Percentiles rank a stretch among this genome's conserved stretches.
phyloP scores from a whole-genome alignment of 1,140 invertebrate species.

The Mesaphorura yosii region DNA sequence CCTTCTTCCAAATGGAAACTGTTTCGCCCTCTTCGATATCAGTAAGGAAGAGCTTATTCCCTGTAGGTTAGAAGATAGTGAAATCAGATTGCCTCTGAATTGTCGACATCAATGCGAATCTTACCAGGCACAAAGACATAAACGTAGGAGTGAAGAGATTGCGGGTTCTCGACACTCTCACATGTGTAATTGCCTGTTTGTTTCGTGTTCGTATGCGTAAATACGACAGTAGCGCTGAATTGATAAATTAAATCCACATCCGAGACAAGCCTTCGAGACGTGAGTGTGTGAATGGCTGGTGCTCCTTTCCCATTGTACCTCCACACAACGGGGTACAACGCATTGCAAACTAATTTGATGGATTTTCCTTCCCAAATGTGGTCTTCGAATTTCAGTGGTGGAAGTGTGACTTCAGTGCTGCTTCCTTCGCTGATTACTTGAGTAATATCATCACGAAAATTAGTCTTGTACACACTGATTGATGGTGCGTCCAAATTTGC shows the following conservation, averaged over 20 bases:
- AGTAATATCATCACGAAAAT: conserved; percentile 10
- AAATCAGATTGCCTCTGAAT: no score
- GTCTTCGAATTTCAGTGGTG: conserved; percentile 18
- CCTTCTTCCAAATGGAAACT: conserved; percentile 1
- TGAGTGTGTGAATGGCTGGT: conserved; percentile 15
- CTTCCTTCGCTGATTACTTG: conserved; percentile 8
- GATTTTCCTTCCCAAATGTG: conserved; percentile 26
- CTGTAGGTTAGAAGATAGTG: not conserved
- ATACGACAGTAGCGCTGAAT: conserved; percentile 11
- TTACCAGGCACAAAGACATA: conserved; percentile 23
- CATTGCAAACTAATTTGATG: conserved; percentile 18
- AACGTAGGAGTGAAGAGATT: no score
- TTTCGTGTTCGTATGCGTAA: conserved; percentile 13
- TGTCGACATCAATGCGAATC: not conserved
- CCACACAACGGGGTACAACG: conserved; percentile 19
- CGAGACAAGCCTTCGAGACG: no score
- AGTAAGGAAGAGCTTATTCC: conserved; percentile 11
- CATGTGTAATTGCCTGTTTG: conserved; percentile 24
- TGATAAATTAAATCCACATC: no score
- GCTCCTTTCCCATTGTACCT: conserved; percentile 15
- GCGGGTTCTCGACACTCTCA: conserved; percentile 8
- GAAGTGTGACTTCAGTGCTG: conserved; percentile 17
- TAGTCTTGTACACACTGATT: conserved; percentile 14
- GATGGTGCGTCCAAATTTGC: no score
- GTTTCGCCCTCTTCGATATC: conserved; percentile 6